These are phyloP conservation scores for Acropora tenuis DNA, from an alignment of 64 coral and sea anemone genomes.

Conservation along the genomic window DNA sequence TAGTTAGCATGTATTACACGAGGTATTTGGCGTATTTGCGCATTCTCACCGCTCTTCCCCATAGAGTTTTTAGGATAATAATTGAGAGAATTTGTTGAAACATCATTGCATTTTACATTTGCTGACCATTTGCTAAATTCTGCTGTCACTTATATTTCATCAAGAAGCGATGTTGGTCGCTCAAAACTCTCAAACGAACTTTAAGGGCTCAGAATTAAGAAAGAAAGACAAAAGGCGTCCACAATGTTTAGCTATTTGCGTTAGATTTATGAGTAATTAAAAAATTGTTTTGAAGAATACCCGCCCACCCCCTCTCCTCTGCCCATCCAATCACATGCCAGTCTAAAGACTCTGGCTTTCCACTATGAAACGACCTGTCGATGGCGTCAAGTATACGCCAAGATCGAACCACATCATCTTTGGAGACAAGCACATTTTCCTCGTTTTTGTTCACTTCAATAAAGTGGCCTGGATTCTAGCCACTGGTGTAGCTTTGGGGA, in stretches of 20 bases:
- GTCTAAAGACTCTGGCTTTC: constrained; percentile 44
- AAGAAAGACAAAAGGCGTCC: not conserved
- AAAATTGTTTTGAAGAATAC: not conserved
- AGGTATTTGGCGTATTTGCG: not conserved
- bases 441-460: constrained; percentile 72
- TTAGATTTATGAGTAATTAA: not conserved
- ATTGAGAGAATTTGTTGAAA: not conserved
- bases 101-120: too few species aligned
- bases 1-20: not conserved
- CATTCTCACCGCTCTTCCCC: not conserved
- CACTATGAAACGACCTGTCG: constrained; percentile 66
- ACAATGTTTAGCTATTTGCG: not conserved
- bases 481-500: constrained; percentile 25
- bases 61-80: not conserved
- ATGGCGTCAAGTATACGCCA: constrained; percentile 66
- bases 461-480: constrained; percentile 75
- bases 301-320: too few species aligned
- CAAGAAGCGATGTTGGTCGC: not conserved
- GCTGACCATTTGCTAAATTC: too few species aligned
- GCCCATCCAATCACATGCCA: not conserved
- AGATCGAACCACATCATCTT: constrained; percentile 61
- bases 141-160: not conserved
- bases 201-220: not conserved
- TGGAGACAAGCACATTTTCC: constrained; percentile 40
- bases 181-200: too few species aligned